Evolutionary conservation across 2,888 invertebrate species (phyloP).

Genomic region (Limnephilus rhombicus): DNA sequence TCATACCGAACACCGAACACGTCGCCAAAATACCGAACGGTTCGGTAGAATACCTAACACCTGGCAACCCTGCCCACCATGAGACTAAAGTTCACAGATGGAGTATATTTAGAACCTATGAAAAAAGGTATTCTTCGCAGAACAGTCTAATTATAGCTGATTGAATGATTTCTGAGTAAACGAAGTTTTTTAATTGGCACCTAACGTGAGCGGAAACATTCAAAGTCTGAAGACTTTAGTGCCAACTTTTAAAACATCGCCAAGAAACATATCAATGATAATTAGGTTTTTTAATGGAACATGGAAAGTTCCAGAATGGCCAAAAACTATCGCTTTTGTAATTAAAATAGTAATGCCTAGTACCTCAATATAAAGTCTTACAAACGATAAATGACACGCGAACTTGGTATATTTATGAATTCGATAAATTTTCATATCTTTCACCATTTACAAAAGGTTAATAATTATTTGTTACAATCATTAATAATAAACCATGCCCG

Average conservation of each 20-base stretch:
- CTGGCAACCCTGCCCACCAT: too few species aligned
- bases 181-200: neutral
- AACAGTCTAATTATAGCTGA: neutral
- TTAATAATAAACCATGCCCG: too few species aligned
- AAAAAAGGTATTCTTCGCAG: conserved; percentile 2
- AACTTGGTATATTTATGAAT: too few species aligned
- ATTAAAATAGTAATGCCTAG: too few species aligned
- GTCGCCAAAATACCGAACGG: too few species aligned
- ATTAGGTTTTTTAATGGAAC: neutral
- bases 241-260: neutral
- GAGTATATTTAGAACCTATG: neutral
- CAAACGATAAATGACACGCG: too few species aligned
- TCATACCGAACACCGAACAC: too few species aligned
- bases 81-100: neutral
- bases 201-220: neutral
- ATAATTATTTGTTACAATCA: too few species aligned
- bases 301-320: neutral
- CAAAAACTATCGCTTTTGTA: neutral
- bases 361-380: too few species aligned
- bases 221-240: neutral
- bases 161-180: conserved; percentile 15
- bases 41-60: too few species aligned
- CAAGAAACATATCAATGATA: neutral
- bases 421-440: too few species aligned
- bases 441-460: too few species aligned